Base-by-base conservation (phyloP, 2,113 vertebrate species). In the Alethe diademata region DNA sequence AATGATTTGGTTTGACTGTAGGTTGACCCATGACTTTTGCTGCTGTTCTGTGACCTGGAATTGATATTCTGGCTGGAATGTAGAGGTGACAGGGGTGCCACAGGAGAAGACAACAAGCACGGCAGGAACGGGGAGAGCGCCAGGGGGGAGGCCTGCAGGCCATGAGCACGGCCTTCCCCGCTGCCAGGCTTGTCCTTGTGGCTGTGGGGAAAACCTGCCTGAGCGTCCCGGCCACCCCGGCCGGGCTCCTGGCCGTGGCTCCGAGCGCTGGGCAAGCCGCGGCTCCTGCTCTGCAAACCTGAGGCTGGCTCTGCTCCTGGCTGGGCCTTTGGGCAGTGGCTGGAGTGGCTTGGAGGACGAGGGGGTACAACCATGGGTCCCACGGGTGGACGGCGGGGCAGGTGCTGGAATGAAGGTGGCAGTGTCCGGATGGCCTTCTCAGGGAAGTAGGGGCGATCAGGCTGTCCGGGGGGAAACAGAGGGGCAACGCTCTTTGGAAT, bases 41-140 rank as follows among this genome's bases (percentile, higher is more conserved):
- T 97, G 86, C 94, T 95, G 22, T 51, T 79, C 50, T 81, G 93
- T 69, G 97, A 90, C 65, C 97, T 98, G 70, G 98, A 97, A 96
- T 95, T 97, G 73, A 96, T 70, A 12, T 91, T 96, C 80, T 98
- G 98, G 96, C 45, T 98, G 98, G 98, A 99, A 98, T 98, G 98
- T 96, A 98, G 53, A 97, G 98, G 96, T 90, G 98, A 96, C 95
- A 98, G 86, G 54, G 98, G 93, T 84, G 97, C 73, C 60, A 98
- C 42, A 11, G 98, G 96, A 80, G 98, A 97, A 93, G 98, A 98
- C 97, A 98, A 98, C 97, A 98, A 78, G 78, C 97, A 58, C 22
- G 98, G 92, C 71, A 92, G 96, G 79, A 92, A 97, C 3, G 96
- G 98, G 91, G 97, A 98, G 88, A 97, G 96, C 5, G 28, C 96